A percentile compares a stretch with the other conserved stretches of the same genome.
These are phyloP conservation scores for Tyto alba DNA, from an alignment of 2,113 vertebrate genomes.

Conservation along the genomic window DNA sequence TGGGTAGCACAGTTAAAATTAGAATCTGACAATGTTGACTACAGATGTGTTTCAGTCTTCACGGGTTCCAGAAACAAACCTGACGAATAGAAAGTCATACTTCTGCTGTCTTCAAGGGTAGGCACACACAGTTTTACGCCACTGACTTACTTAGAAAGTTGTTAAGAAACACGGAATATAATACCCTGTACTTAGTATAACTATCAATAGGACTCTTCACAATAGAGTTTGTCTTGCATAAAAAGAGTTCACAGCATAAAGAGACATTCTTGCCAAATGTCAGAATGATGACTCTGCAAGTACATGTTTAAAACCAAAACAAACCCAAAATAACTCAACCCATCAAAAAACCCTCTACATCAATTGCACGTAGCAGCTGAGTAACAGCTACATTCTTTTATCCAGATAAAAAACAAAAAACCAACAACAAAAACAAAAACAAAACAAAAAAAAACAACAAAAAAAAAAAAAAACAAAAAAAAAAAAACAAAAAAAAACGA, in stretches of 20 bases:
- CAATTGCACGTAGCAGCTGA: neutral
- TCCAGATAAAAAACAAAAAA: neutral
- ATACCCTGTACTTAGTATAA: neutral
- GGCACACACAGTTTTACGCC: neutral
- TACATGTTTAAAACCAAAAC: neutral
- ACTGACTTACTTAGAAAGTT: neutral
- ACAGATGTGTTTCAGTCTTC: neutral
- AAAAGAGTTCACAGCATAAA: neutral
- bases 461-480: neutral
- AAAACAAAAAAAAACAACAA: neutral
- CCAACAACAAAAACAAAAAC: no score
- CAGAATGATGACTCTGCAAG: neutral
- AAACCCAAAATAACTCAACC: neutral
- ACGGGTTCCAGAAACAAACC: neutral
- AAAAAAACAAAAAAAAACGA: no score
- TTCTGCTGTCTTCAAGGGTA: neutral
- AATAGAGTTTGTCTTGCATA: neutral
- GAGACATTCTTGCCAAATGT: neutral
- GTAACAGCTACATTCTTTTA: neutral
- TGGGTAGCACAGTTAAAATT: neutral
- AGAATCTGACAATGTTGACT: neutral
- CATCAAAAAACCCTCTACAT: neutral
- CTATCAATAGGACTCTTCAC: neutral
- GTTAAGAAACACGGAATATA: neutral
- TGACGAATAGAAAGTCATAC: neutral